Evolutionary conservation across 2,113 vertebrate genomes (phyloP).

Genomic region (Setophaga coronata): DNA sequence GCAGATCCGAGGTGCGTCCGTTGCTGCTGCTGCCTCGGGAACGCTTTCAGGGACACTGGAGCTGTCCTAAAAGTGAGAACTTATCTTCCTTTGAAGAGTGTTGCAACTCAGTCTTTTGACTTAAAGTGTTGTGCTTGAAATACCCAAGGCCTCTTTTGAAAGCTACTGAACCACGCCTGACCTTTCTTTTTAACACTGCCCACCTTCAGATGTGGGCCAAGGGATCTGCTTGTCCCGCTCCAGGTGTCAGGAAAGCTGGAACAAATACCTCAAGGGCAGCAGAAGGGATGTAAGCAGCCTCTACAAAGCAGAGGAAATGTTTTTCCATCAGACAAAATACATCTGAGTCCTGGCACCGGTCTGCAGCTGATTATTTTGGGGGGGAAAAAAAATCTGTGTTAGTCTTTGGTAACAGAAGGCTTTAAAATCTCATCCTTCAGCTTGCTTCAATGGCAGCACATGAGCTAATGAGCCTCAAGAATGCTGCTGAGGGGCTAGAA

Average conservation of each 20-base stretch:
- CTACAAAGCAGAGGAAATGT: neutral
- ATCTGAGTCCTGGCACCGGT: neutral
- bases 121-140: conserved; percentile 25
- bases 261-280: neutral
- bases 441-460: neutral
- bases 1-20: neutral
- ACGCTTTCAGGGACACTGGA: neutral
- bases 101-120: neutral
- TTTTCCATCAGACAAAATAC: neutral
- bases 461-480: neutral
- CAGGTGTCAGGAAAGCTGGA: neutral
- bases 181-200: neutral
- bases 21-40: neutral
- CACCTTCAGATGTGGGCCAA: neutral
- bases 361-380: neutral
- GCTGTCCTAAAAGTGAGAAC: neutral
- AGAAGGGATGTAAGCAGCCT: neutral
- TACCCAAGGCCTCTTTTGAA: neutral
- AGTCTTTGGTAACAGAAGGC: neutral
- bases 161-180: neutral
- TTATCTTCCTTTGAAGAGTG: neutral
- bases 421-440: neutral
- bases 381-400: fast-evolving
- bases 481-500: neutral
- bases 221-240: neutral